phyloP scores from a whole-genome alignment of 2,797 vertebrate genomes.

The Lateolabrax maculatus region DNA sequence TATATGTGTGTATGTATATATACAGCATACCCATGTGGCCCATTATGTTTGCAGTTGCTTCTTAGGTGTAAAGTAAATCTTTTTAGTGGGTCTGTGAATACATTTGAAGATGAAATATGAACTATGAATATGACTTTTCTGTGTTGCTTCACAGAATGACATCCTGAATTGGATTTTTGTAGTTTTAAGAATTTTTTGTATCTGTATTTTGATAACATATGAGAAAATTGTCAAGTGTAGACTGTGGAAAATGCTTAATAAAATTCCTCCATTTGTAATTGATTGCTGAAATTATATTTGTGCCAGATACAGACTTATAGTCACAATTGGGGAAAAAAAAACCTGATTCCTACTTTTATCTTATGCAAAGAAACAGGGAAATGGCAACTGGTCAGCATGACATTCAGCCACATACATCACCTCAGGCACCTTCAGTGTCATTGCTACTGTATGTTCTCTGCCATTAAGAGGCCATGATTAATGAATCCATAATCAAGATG shows the following conservation, averaged over 20 bases:
- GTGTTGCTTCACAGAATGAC: background rate
- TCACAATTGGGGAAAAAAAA: background rate
- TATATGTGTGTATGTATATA: too few relatives aligned
- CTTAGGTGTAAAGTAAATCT: slow-evolving; percentile 3
- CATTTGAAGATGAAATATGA: slow-evolving; percentile 19
- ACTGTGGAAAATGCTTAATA: background rate
- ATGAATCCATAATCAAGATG: slow-evolving; percentile 61
- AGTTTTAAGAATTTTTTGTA: background rate
- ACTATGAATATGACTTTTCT: background rate
- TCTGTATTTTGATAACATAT: background rate
- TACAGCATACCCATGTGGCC: slow-evolving; percentile 9
- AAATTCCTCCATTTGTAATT: background rate
- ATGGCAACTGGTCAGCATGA: slow-evolving; percentile 15
- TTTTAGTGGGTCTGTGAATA: background rate
- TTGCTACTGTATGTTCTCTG: slow-evolving; percentile 33
- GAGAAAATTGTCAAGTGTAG: background rate
- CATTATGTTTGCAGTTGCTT: slow-evolving; percentile 18
- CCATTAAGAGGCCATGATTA: slow-evolving; percentile 41
- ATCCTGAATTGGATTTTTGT: background rate
- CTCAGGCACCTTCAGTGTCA: background rate
- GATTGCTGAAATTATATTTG: slow-evolving; percentile 1
- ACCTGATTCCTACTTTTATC: background rate
- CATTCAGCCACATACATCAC: background rate
- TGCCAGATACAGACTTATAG: slow-evolving; percentile 1
- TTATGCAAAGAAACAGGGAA: background rate